These are phyloP conservation scores for Andrena praecox DNA, from an alignment of 2,888 invertebrate species.

Conservation along the genomic window DNA sequence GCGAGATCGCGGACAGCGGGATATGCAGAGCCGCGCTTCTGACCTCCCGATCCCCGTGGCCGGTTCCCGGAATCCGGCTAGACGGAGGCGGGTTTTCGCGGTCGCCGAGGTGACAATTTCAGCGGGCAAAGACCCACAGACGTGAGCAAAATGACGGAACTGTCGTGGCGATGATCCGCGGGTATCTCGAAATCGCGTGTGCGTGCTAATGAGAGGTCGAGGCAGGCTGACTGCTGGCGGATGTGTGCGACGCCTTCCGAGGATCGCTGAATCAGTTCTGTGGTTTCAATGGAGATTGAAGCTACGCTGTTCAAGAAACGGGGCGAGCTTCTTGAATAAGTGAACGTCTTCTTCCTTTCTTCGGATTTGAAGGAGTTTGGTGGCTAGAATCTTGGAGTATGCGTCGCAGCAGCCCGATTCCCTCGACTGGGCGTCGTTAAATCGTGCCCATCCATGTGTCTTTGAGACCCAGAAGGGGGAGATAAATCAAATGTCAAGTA, in stretches of 20 bases:
- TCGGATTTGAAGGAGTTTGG: no score
- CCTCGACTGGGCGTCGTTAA: no score
- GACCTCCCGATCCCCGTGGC: constrained; percentile 48
- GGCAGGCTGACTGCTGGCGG: neutral
- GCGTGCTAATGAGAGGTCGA: constrained; percentile 20
- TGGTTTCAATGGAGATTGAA: neutral
- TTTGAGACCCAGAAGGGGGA: no score
- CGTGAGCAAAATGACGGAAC: neutral
- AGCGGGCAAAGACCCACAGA: constrained; percentile 10
- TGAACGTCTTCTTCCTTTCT: no score
- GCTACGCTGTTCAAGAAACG: neutral
- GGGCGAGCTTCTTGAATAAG: no score
- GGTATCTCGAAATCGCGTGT: constrained; percentile 38
- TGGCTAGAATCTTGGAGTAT: no score
- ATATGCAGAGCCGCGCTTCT: constrained; percentile 38
- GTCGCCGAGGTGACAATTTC: constrained; percentile 31
- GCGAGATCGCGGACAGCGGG: constrained; percentile 38
- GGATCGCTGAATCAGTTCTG: neutral
- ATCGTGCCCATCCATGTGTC: no score
- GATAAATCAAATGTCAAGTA: neutral
- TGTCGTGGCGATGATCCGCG: neutral
- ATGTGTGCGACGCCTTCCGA: neutral
- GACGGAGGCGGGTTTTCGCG: constrained; percentile 25
- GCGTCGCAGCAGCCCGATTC: no score
- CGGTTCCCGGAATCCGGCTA: constrained; percentile 29